Conservation (phyloP, 2,888 invertebrate genomes). For the Andrena dorsata region DNA sequence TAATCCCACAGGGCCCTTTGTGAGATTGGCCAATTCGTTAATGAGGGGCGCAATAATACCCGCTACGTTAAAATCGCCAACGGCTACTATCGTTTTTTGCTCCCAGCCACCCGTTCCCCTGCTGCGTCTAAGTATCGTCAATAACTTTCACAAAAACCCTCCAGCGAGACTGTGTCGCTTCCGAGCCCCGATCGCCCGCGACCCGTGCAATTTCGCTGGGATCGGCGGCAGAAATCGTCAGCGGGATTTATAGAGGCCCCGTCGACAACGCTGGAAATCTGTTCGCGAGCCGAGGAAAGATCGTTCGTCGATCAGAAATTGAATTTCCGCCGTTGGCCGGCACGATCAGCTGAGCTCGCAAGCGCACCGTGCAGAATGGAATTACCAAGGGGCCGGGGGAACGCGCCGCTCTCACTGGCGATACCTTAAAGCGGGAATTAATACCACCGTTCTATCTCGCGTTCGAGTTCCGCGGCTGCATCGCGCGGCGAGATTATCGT, state of each 20-base stretch:
- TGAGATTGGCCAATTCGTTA: constrained; percentile 78
- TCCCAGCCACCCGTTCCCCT: neutral
- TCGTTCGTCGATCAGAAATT: constrained; percentile 35
- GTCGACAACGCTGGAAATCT: constrained; percentile 30
- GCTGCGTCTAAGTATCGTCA: constrained; percentile 31
- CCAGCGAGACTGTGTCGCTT: neutral
- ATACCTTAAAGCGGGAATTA: constrained; percentile 24
- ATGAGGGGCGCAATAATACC: constrained; percentile 75
- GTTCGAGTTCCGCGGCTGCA: neutral
- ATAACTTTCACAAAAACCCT: constrained; percentile 30
- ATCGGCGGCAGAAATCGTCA: constrained; percentile 16
- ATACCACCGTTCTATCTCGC: neutral
- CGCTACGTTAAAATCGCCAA: constrained; percentile 60
- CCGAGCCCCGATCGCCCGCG: neutral
- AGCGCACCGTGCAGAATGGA: constrained; percentile 5
- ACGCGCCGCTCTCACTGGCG: neutral
- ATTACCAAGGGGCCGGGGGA: constrained; percentile 28
- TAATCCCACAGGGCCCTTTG: constrained; percentile 71
- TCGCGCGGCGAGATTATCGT: neutral
- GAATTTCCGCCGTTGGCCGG: constrained; percentile 35
- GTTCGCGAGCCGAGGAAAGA: constrained; percentile 39
- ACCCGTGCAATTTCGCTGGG: constrained; percentile 32
- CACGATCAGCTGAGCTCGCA: constrained; percentile 9
- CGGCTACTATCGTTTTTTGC: constrained; percentile 37
- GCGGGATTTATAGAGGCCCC: constrained; percentile 20